Conservation (phyloP, 2,888 invertebrate genomes). For the Camponotus fellah region DNA sequence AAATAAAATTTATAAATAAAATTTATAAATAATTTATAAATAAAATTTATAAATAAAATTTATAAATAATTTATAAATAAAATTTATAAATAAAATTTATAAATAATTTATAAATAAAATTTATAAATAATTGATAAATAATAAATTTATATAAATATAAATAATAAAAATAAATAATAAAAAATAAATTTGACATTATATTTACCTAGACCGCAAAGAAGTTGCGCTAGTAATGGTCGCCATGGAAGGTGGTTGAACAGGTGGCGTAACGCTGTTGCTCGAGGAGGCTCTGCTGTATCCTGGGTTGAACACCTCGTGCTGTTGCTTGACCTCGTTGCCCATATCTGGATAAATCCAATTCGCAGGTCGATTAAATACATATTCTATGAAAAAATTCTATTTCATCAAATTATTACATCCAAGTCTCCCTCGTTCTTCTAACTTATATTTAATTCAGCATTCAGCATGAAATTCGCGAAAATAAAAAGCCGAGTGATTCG, state of each 20-base stretch:
- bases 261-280: conserved; percentile 87
- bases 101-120: too few species aligned
- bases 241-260: conserved; percentile 84
- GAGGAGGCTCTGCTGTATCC: conserved; percentile 90
- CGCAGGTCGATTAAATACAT: neutral
- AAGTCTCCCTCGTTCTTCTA: neutral
- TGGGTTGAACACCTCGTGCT: conserved; percentile 89
- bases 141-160: too few species aligned
- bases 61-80: too few species aligned
- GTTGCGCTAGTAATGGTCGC: conserved; percentile 84
- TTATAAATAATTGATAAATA: too few species aligned
- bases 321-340: conserved; percentile 85
- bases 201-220: conserved; percentile 81
- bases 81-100: too few species aligned
- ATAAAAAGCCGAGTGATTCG: conserved; percentile 15
- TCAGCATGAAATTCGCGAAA: neutral
- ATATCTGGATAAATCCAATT: conserved; percentile 74
- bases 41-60: too few species aligned
- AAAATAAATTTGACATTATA: too few species aligned
- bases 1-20: too few species aligned
- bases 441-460: neutral
- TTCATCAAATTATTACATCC: too few species aligned
- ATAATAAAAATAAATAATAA: too few species aligned
- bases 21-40: too few species aligned
- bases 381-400: neutral